Conservation (phyloP, 2,888 invertebrate genomes). For the Pollenia labialis region DNA sequence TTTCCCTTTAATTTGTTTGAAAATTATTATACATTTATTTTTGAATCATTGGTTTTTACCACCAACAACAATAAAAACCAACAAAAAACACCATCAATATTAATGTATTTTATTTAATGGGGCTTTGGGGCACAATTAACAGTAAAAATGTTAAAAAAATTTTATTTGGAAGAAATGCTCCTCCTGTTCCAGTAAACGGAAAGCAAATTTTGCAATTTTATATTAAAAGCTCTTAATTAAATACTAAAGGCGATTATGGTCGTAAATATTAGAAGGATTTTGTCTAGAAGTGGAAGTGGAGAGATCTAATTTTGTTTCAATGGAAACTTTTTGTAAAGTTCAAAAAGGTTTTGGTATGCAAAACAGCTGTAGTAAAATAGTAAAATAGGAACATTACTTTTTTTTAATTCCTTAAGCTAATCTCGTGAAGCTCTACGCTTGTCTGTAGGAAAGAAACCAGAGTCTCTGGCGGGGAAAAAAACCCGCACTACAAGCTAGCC, state of each 20-base stretch:
- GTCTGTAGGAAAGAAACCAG: too few species aligned
- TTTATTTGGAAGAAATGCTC: constrained; percentile 12
- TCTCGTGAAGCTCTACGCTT: too few species aligned
- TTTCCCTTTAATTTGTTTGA: constrained; percentile 11
- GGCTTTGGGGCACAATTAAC: constrained; percentile 51
- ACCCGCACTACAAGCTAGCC: too few species aligned
- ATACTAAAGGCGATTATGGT: background rate
- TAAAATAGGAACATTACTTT: too few species aligned
- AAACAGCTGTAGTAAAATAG: too few species aligned
- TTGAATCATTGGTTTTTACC: constrained; percentile 8
- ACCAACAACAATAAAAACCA: background rate
- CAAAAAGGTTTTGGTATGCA: too few species aligned
- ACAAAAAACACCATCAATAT: background rate
- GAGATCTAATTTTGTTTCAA: background rate
- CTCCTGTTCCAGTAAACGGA: background rate
- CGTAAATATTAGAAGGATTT: background rate
- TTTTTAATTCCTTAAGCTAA: too few species aligned
- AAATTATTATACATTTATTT: constrained; percentile 21
- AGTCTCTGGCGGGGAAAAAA: too few species aligned
- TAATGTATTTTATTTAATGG: constrained; percentile 40
- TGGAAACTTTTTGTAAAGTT: too few species aligned
- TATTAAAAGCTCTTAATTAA: constrained; percentile 2
- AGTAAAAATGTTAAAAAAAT: constrained; percentile 52
- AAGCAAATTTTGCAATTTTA: background rate
- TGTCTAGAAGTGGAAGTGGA: background rate